Evolutionary conservation across 2,797 vertebrate genomes (phyloP).

Genomic region (Fringilla coelebs): DNA sequence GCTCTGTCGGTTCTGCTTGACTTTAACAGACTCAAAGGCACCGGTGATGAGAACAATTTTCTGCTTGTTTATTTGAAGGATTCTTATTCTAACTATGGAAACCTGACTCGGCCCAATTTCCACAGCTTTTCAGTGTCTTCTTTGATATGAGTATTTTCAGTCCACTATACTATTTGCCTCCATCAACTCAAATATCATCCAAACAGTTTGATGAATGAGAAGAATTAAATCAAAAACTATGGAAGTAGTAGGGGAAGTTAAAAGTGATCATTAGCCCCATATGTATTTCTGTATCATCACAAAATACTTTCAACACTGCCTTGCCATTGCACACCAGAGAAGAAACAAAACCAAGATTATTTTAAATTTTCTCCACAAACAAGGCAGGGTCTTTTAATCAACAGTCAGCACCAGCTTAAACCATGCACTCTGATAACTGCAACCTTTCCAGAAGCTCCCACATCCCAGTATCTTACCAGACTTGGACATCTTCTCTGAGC

Average conservation of each 20-base stretch:
- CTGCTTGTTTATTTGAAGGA: conserved; percentile 53
- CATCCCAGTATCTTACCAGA: neutral
- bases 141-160: conserved; percentile 25
- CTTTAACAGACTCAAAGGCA: conserved; percentile 43
- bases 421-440: neutral
- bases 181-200: neutral
- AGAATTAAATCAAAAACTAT: conserved; percentile 38
- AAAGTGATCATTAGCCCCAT: neutral
- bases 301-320: neutral
- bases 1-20: conserved; percentile 26
- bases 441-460: neutral
- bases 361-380: neutral
- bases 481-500: neutral
- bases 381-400: neutral
- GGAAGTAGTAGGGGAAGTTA: neutral
- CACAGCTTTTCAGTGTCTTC: conserved; percentile 48
- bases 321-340: neutral
- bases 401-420: neutral
- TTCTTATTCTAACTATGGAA: conserved; percentile 41
- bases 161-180: neutral
- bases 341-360: neutral
- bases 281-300: neutral
- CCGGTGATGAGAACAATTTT: neutral
- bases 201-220: neutral
- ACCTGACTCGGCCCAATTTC: conserved; percentile 32